These are phyloP conservation scores for Andrena marginata DNA, from an alignment of 2,888 invertebrate species.

Conservation along the genomic window DNA sequence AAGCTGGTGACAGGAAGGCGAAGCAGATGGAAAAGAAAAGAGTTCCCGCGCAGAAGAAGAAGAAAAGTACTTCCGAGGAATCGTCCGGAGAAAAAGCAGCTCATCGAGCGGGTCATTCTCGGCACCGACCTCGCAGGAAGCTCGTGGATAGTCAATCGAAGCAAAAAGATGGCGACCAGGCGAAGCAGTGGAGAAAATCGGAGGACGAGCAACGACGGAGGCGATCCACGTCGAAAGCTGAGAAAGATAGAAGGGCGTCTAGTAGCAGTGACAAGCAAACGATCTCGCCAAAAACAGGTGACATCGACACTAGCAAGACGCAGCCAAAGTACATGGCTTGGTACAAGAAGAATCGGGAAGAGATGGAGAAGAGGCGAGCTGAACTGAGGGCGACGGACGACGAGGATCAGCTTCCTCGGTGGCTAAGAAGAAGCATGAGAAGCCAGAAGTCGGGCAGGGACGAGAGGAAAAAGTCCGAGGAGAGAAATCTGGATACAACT, in stretches of 20 bases:
- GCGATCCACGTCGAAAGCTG: conserved; percentile 26
- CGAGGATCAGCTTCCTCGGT: conserved; percentile 74
- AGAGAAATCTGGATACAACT: conserved; percentile 71
- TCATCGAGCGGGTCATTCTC: conserved; percentile 4
- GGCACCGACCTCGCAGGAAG: conserved; percentile 36
- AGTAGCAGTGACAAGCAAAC: conserved; percentile 43
- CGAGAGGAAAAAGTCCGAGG: conserved; percentile 53
- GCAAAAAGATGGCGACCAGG: conserved; percentile 11
- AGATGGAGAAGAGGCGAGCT: conserved; percentile 79
- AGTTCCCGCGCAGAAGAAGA: neutral
- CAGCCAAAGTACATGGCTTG: conserved; percentile 83
- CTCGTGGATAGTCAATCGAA: neutral
- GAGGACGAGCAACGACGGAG: conserved; percentile 38
- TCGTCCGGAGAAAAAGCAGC: conserved; percentile 42
- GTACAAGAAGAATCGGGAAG: conserved; percentile 82
- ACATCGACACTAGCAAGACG: conserved; percentile 70
- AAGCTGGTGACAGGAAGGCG: conserved; percentile 7
- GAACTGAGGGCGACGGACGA: conserved; percentile 69
- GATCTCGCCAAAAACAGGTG: conserved; percentile 45
- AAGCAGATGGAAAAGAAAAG: conserved; percentile 32
- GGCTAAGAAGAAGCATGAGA: conserved; percentile 72
- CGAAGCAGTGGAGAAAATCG: conserved; percentile 9
- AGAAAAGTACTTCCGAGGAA: conserved; percentile 47
- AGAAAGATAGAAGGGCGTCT: conserved; percentile 48
- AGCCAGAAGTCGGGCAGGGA: conserved; percentile 60